phyloP scores from a whole-genome alignment of 1,140 invertebrate genomes.

The Elysia chlorotica region DNA sequence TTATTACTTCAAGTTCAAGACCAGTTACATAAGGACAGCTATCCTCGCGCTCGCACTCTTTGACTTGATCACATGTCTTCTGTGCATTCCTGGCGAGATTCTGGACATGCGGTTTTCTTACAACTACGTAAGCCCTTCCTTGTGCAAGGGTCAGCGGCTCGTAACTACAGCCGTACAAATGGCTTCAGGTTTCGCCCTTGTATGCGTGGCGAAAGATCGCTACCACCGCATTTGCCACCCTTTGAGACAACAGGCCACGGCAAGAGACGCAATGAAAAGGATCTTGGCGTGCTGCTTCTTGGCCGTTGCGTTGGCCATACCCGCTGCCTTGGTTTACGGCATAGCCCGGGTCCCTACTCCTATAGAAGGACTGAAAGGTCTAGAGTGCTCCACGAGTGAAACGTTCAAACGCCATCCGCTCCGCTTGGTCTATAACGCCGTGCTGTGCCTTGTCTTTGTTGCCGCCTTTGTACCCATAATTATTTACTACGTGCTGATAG shows the following conservation, averaged over 20 bases:
- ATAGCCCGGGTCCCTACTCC: constrained; percentile 27
- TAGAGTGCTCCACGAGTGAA: constrained; percentile 39
- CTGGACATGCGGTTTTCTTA: constrained; percentile 40
- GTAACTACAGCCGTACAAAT: constrained; percentile 33
- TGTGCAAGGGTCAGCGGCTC: constrained; percentile 43
- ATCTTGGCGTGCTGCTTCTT: constrained; percentile 25
- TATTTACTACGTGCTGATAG: constrained; percentile 33
- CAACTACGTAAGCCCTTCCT: constrained; percentile 26
- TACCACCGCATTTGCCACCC: constrained; percentile 40
- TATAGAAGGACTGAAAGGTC: constrained; percentile 23
- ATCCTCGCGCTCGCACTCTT: constrained; percentile 35
- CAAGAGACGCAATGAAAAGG: constrained; percentile 3
- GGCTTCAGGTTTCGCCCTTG: constrained; percentile 41
- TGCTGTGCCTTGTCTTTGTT: constrained; percentile 28
- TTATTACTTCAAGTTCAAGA: constrained; percentile 33
- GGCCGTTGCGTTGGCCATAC: constrained; percentile 36
- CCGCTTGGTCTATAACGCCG: constrained; percentile 24
- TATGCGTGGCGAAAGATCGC: constrained; percentile 44
- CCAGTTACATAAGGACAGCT: constrained; percentile 32
- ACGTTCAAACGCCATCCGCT: constrained; percentile 25
- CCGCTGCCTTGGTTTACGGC: constrained; percentile 40
- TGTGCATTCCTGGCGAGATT: constrained; percentile 42
- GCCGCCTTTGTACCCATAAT: constrained; percentile 32
- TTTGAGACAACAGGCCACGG: constrained; percentile 30
- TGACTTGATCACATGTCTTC: constrained; percentile 31